Percentiles rank a stretch among this genome's conserved stretches.
phyloP scores from a whole-genome alignment of 2,113 vertebrate species.

The Clupea harengus region DNA sequence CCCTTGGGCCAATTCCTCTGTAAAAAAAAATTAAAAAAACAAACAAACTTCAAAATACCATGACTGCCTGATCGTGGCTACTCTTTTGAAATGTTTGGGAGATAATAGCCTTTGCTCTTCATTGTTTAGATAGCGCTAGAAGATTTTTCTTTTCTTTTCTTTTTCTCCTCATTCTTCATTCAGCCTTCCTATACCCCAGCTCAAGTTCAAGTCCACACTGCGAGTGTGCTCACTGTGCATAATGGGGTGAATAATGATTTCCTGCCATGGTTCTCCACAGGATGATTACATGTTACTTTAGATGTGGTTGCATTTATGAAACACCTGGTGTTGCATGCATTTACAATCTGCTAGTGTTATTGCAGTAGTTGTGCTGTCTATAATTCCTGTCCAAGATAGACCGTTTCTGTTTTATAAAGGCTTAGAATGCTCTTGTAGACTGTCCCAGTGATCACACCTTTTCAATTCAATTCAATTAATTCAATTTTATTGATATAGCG shows the following conservation, averaged over 20 bases:
- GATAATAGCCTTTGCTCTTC: constrained; percentile 10
- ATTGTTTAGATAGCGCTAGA: not conserved
- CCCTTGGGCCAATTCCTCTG: not conserved
- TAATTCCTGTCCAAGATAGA: not conserved
- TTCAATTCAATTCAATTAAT: too few species aligned
- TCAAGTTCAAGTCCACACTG: not conserved
- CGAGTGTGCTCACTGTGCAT: not conserved
- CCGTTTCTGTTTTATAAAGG: not conserved
- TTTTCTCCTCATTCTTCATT: not conserved
- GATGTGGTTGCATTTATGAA: not conserved
- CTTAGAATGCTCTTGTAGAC: not conserved
- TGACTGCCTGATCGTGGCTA: too few species aligned
- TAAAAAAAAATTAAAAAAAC: not conserved
- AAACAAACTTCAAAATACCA: not conserved
- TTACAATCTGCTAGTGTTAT: not conserved
- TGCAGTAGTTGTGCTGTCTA: not conserved
- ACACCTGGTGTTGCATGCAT: not conserved
- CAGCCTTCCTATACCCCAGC: not conserved
- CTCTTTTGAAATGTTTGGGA: not conserved
- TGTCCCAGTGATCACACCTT: not conserved
- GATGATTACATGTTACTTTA: not conserved
- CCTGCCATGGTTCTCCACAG: not conserved
- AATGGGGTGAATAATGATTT: not conserved
- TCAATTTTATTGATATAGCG: too few species aligned
- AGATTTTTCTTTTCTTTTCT: not conserved